Evolutionary conservation across 2,888 invertebrate species (phyloP).

Genomic region (Allacma fusca): DNA sequence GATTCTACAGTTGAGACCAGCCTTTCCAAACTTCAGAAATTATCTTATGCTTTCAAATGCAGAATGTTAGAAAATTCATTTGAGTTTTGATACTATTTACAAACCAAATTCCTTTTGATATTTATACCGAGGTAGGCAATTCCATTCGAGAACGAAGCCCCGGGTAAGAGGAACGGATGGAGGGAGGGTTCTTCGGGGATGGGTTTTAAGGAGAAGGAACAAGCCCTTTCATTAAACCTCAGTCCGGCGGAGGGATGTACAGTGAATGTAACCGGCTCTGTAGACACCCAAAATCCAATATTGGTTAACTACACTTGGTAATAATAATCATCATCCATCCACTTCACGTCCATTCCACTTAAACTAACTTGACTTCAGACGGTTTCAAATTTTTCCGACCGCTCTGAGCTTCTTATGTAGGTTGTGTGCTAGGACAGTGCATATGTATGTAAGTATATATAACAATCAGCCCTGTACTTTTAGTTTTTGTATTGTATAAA

Average conservation of each 20-base stretch:
- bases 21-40: too few relatives aligned
- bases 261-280: conserved; percentile 13
- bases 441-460: too few relatives aligned
- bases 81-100: too few relatives aligned
- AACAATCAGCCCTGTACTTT: too few relatives aligned
- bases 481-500: too few relatives aligned
- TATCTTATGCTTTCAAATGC: too few relatives aligned
- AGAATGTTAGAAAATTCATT: too few relatives aligned
- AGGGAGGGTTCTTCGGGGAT: background rate
- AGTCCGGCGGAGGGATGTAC: conserved; percentile 19
- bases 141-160: background rate
- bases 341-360: conserved; percentile 42
- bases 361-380: conserved; percentile 36
- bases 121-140: background rate
- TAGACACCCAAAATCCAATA: conserved; percentile 57
- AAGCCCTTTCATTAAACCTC: conserved; percentile 46
- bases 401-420: too few relatives aligned
- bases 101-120: background rate
- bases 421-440: too few relatives aligned
- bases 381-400: conserved; percentile 7
- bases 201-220: background rate
- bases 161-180: background rate
- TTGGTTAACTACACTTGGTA: conserved; percentile 53
- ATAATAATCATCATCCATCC: conserved; percentile 39
- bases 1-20: too few relatives aligned